Conservation (phyloP, 2,888 invertebrate species). For the Apodemia duryi region DNA sequence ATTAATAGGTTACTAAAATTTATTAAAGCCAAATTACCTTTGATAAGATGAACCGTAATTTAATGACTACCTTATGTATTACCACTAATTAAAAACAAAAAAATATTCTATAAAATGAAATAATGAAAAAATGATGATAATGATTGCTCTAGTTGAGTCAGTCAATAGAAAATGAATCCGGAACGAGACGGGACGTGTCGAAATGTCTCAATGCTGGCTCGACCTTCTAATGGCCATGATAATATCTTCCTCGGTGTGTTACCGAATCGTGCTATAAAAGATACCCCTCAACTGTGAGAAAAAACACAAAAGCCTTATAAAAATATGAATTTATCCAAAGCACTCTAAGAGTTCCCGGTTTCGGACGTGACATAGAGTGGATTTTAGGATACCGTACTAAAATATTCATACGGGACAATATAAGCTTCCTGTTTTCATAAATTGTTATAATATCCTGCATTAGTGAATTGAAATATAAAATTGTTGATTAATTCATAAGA, state of each 20-base stretch:
- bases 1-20: too few species aligned
- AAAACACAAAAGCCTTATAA: slow-evolving; percentile 71
- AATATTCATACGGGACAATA: neutral
- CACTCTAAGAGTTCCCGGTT: slow-evolving; percentile 43
- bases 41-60: too few species aligned
- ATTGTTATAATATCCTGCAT: neutral
- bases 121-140: neutral
- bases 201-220: slow-evolving; percentile 64
- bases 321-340: slow-evolving; percentile 69
- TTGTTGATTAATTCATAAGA: too few species aligned
- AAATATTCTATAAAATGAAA: neutral
- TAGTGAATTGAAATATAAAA: too few species aligned
- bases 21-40: too few species aligned
- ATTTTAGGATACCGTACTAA: neutral
- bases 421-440: neutral
- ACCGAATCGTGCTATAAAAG: slow-evolving; percentile 72
- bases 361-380: slow-evolving; percentile 69
- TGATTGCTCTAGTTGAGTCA: slow-evolving; percentile 11
- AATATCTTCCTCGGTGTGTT: slow-evolving; percentile 70
- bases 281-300: slow-evolving; percentile 72
- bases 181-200: slow-evolving; percentile 64
- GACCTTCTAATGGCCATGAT: slow-evolving; percentile 69
- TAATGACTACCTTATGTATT: too few species aligned
- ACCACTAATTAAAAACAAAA: too few species aligned
- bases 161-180: slow-evolving; percentile 38